Conservation (phyloP, 2,113 vertebrate genomes). For the Mormyrus iriodes region DNA sequence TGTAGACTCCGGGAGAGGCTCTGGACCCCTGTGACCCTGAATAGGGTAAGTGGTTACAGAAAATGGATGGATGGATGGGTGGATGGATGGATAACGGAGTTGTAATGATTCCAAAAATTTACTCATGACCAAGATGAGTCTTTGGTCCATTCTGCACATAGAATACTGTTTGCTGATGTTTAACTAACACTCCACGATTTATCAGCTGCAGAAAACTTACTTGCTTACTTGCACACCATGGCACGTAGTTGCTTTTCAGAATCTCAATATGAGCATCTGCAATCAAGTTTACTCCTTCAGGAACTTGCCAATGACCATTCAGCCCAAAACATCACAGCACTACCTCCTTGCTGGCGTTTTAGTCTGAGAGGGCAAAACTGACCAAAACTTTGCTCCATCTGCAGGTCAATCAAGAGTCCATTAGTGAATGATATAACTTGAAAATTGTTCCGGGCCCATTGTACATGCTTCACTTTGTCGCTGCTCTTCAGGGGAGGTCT, state of each 20-base stretch:
- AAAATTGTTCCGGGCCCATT: background rate
- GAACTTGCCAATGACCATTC: background rate
- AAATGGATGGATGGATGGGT: background rate
- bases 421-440: background rate
- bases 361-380: background rate
- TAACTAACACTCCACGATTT: background rate
- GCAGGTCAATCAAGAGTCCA: background rate
- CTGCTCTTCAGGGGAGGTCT: background rate
- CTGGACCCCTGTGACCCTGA: background rate
- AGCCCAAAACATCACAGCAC: background rate
- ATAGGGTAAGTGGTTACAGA: background rate
- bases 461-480: background rate
- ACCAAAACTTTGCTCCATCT: background rate
- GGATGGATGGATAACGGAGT: background rate
- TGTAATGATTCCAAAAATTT: background rate
- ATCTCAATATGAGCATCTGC: background rate
- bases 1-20: background rate
- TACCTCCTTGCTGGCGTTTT: background rate
- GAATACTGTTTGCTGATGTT: background rate
- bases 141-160: background rate
- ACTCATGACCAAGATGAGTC: background rate
- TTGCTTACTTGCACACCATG: background rate
- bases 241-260: background rate
- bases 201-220: background rate
- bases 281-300: background rate